phyloP scores from a whole-genome alignment of 2,888 invertebrate species.

The Lithophane ornitopus region DNA sequence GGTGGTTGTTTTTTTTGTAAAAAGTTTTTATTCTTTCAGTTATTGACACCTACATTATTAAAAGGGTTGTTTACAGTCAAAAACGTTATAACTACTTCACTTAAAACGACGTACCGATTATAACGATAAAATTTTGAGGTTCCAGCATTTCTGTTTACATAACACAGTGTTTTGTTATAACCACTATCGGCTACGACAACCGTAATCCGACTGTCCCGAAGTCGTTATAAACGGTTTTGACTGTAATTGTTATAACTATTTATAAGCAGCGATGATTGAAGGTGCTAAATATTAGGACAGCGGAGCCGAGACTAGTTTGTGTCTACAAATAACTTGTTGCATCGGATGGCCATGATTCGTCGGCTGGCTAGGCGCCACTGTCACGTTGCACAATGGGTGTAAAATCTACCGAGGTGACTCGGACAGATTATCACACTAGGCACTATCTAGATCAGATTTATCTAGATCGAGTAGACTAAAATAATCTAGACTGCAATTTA shows the following conservation, averaged over 20 bases:
- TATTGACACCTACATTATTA: background rate
- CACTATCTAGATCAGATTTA: slow-evolving; percentile 41
- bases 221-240: no score
- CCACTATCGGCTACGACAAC: no score
- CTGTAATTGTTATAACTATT: slow-evolving; percentile 1
- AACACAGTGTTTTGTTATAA: no score
- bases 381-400: slow-evolving; percentile 72
- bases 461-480: slow-evolving; percentile 46
- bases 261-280: slow-evolving; percentile 30
- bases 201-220: no score
- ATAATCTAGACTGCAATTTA: slow-evolving; percentile 39
- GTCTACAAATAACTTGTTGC: slow-evolving; percentile 76
- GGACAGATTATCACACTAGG: slow-evolving; percentile 44
- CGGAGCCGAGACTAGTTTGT: slow-evolving; percentile 65
- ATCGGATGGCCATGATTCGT: slow-evolving; percentile 74
- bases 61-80: no score
- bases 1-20: no score
- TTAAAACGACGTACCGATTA: no score
- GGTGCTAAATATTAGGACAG: slow-evolving; percentile 53
- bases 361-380: slow-evolving; percentile 80
- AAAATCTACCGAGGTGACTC: slow-evolving; percentile 53
- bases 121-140: no score
- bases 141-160: no score
- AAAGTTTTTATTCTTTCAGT: no score
- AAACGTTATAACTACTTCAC: no score